Base-by-base conservation (phyloP, 2,113 vertebrate species). In the Stercorarius parasiticus region DNA sequence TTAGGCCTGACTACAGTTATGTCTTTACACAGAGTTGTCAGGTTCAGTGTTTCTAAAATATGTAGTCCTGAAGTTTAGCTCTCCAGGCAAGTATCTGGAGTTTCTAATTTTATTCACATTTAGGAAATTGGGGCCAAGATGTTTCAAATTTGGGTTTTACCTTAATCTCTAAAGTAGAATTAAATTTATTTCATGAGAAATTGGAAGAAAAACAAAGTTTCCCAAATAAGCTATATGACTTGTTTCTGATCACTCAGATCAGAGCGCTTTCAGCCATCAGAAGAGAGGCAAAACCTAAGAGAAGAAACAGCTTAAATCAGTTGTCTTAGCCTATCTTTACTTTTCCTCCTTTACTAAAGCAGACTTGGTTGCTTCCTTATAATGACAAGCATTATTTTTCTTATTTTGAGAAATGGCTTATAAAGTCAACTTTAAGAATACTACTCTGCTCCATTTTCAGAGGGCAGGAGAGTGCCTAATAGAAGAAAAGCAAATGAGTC, bases 361-460 rank as follows among this genome's bases (percentile, higher is more conserved):
- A 61, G 4, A 42, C 2, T 27, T 22, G 0, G 0, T 59, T 82
- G 1, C 43, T 70, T 85, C 10, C 11, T 66, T 77, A 9, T 30
- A 43, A 52, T 4, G 1, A 34, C 40, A 32, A 3, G 2, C 10
- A 30, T 69, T 88, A 15, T 55, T 89, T 76, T 62, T 80, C 53
- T 78, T 66, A 42, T 42, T 70, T 94, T 91, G n/a, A 74, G 27
- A 70, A 45, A n/a, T 17, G 1, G 6, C 13, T 92, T 70, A 29
- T n/a, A 23, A 36, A 95, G 36, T 61, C 15, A 72, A 1, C 5
- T 74, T 58, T 43, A 77, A 43, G 19, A 89, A 58, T 40, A 42
- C 5, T 4, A n/a, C 2, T 55, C 10, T 38, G 5, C 2, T 73
- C 4, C 10, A 29, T 40, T 64, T 92, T 22, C 50, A 82, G 29